phyloP scores from a whole-genome alignment of 1,140 invertebrate genomes.

The Plectrocnemia conspersa region DNA sequence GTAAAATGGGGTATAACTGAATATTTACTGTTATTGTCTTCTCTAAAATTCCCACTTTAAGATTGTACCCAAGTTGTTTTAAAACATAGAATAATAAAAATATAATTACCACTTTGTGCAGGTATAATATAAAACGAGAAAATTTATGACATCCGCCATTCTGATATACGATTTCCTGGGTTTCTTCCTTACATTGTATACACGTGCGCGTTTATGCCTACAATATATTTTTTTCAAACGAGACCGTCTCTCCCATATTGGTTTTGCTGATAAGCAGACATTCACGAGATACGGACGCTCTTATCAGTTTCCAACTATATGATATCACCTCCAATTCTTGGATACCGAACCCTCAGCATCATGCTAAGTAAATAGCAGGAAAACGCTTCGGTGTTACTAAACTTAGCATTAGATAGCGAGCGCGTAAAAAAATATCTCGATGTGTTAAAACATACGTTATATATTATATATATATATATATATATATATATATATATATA shows the following conservation, averaged over 20 bases:
- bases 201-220: too few species aligned
- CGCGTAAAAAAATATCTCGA: too few species aligned
- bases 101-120: neutral
- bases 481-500: neutral
- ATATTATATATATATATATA: neutral
- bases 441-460: neutral
- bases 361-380: too few species aligned
- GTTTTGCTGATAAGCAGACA: conserved; percentile 12
- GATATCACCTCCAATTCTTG: neutral
- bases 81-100: neutral
- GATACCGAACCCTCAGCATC: conserved; percentile 1
- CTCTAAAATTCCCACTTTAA: too few species aligned
- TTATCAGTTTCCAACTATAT: conserved; percentile 12
- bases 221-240: conserved; percentile 3
- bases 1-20: neutral
- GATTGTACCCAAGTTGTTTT: too few species aligned
- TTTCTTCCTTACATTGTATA: neutral
- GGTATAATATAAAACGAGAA: too few species aligned
- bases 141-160: too few species aligned
- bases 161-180: conserved; percentile 5
- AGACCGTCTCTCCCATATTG: conserved; percentile 9
- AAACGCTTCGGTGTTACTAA: too few species aligned
- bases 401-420: too few species aligned
- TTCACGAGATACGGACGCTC: conserved; percentile 18
- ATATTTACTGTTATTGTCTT: too few species aligned